Conservation (phyloP, 1,140 invertebrate species). For the Gonatopus flavifemur region DNA sequence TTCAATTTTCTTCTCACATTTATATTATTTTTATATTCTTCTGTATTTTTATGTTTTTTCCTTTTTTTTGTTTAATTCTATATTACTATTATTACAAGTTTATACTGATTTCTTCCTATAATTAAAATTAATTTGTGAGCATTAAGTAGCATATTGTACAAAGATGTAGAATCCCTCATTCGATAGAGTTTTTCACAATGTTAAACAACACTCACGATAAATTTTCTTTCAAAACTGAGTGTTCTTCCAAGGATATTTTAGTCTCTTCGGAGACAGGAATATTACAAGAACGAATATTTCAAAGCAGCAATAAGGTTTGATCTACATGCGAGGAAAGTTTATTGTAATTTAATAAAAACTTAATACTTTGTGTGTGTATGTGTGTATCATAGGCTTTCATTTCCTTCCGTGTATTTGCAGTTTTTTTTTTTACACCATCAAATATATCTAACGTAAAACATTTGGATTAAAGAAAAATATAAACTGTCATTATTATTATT, state of each 20-base stretch:
- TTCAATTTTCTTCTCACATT: slow-evolving; percentile 45
- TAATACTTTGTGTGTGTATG: slow-evolving; percentile 25
- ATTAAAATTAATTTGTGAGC: slow-evolving; percentile 41
- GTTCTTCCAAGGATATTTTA: slow-evolving; percentile 10
- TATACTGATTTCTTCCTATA: slow-evolving; percentile 42
- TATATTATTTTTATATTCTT: slow-evolving; percentile 52
- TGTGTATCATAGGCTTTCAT: no score
- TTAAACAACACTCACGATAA: slow-evolving; percentile 16
- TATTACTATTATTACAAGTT: slow-evolving; percentile 45
- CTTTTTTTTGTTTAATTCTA: no score
- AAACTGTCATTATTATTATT: slow-evolving; percentile 22
- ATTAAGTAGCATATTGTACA: slow-evolving; percentile 51
- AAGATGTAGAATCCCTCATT: slow-evolving; percentile 39
- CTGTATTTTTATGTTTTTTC: no score
- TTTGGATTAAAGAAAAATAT: slow-evolving; percentile 35
- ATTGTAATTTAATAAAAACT: slow-evolving; percentile 21
- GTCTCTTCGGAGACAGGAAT: slow-evolving; percentile 5
- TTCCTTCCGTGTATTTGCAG: no score
- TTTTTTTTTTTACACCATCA: no score
- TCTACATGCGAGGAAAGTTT: slow-evolving; percentile 25
- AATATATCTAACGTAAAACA: no score
- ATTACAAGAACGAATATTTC: slow-evolving; percentile 22
- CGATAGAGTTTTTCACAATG: slow-evolving; percentile 17
- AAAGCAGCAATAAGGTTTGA: slow-evolving; percentile 26
- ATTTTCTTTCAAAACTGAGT: slow-evolving; percentile 20